Evolutionary conservation across 2,797 vertebrate species (phyloP).

Genomic region (Paguma larvata): DNA sequence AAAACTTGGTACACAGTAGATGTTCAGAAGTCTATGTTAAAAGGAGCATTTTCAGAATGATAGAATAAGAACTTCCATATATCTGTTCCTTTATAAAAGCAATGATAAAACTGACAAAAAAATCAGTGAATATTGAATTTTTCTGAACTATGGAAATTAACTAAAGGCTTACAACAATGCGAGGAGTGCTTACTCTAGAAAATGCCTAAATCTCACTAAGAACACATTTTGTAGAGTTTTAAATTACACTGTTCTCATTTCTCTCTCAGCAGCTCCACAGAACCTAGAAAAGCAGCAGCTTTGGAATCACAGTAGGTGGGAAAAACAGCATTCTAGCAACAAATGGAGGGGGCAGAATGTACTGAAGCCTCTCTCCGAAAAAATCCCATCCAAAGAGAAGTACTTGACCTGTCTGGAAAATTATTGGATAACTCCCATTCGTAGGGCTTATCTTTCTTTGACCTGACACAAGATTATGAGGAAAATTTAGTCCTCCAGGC

Average conservation of each 20-base stretch:
- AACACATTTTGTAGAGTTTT: not conserved
- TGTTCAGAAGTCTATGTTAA: not conserved
- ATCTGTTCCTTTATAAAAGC: not conserved
- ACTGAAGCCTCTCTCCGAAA: not conserved
- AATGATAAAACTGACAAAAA: not conserved
- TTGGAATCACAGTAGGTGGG: not conserved
- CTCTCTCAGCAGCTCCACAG: not conserved
- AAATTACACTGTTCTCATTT: not conserved
- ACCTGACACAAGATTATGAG: not conserved
- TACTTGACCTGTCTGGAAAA: not conserved
- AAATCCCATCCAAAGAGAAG: not conserved
- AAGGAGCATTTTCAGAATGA: constrained; percentile 19
- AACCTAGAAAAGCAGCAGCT: not conserved
- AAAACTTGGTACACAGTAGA: not conserved
- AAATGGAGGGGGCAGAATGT: not conserved
- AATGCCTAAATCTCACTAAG: not conserved
- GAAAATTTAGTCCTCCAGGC: not conserved
- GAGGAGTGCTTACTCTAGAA: not conserved
- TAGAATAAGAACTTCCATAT: not conserved
- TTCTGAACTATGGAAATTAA: not conserved
- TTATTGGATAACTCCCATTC: not conserved
- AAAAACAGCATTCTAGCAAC: not conserved
- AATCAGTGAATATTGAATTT: not conserved
- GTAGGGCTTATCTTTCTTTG: not conserved
- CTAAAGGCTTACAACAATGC: not conserved